Conservation (phyloP, 2,113 vertebrate genomes). For the Silurus asotus region DNA sequence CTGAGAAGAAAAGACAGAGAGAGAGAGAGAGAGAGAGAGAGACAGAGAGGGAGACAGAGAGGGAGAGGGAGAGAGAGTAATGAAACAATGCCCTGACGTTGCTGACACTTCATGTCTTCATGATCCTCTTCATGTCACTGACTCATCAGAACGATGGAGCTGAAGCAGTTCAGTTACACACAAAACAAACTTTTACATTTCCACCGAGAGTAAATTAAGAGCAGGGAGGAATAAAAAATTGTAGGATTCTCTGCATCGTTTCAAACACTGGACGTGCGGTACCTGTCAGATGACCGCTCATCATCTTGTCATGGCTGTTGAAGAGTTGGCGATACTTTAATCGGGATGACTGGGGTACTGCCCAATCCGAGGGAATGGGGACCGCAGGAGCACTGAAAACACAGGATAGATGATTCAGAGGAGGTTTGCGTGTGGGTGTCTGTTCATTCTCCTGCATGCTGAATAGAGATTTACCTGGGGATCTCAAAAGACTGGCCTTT, state of each 20-base stretch:
- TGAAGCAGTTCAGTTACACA: not conserved
- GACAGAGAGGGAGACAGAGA: not conserved
- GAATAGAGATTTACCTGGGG: conserved; percentile 74
- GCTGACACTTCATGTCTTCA: conserved; percentile 20
- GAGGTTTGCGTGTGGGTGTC: not conserved
- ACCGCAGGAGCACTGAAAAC: conserved; percentile 68
- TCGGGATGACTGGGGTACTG: conserved; percentile 91
- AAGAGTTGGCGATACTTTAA: conserved; percentile 97
- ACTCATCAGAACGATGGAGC: conserved; percentile 19
- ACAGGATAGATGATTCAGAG: conserved; percentile 1
- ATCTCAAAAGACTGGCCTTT: conserved; percentile 92
- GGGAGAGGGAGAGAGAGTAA: not conserved
- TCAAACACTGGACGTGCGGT: conserved; percentile 36
- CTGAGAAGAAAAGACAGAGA: conserved; percentile 64
- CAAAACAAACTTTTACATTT: not conserved
- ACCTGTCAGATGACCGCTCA: conserved; percentile 98
- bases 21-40: conserved; percentile 18
- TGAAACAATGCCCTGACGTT: not conserved
- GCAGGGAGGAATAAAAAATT: not conserved
- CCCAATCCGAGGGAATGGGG: conserved; percentile 81
- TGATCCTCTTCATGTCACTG: conserved; percentile 16
- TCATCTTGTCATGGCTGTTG: conserved; percentile 98
- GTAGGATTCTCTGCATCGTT: not conserved
- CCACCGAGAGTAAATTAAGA: too few species aligned
- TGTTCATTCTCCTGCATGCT: not conserved